Evolutionary conservation across 2,888 invertebrate species (phyloP).

Genomic region (Camptogramma bilineatum): DNA sequence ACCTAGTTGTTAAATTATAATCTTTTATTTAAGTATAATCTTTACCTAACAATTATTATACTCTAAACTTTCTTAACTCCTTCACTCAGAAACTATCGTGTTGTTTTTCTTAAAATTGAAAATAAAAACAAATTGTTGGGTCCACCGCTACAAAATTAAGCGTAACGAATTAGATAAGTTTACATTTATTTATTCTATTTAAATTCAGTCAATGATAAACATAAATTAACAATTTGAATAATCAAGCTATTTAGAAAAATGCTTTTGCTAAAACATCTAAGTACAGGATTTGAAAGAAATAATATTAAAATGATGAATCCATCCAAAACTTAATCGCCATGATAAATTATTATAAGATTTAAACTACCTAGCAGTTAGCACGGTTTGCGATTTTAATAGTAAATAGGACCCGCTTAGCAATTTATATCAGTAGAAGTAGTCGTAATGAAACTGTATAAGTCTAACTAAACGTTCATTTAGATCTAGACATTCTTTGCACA

Average conservation of each 20-base stretch:
- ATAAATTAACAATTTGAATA: background rate
- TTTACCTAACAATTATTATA: background rate
- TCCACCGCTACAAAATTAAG: conserved; percentile 74
- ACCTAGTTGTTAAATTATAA: background rate
- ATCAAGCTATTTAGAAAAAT: background rate
- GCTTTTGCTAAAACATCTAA: conserved; percentile 15
- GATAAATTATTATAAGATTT: conserved; percentile 8
- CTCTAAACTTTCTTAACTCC: background rate
- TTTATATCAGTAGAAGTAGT: conserved; percentile 17
- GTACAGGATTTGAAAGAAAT: conserved; percentile 27
- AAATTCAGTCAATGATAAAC: background rate
- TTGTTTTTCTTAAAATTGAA: background rate
- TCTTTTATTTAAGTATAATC: background rate
- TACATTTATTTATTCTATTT: conserved; percentile 11
- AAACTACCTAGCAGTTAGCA: background rate
- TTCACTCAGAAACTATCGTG: background rate
- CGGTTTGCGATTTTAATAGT: conserved; percentile 4
- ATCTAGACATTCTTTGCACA: background rate
- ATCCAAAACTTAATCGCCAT: conserved; percentile 29
- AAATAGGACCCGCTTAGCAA: conserved; percentile 30
- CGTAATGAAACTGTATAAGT: conserved; percentile 17
- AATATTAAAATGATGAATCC: conserved; percentile 28
- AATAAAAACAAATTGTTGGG: conserved; percentile 54
- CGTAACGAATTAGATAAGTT: conserved; percentile 74
- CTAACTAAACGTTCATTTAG: background rate